Conservation (phyloP, 2,797 vertebrate genomes). For the Myripristis jacobus region DNA sequence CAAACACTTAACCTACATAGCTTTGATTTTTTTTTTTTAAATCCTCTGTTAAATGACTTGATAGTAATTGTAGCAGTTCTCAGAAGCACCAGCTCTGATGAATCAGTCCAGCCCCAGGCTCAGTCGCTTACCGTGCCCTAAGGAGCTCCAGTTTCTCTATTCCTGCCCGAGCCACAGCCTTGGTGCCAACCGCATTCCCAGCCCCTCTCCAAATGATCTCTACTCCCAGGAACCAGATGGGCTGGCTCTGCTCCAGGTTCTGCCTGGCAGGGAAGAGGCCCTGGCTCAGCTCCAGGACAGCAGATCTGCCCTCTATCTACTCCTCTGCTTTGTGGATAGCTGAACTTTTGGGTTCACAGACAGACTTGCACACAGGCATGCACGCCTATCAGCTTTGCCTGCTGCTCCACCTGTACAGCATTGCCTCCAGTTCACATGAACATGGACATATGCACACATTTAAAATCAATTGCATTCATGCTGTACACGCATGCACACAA, state of each 20-base stretch:
- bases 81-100: background rate
- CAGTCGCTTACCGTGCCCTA: background rate
- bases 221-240: conserved; percentile 42
- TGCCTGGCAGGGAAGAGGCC: conserved; percentile 40
- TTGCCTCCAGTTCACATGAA: background rate
- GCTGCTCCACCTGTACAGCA: background rate
- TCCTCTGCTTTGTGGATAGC: conserved; percentile 6
- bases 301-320: conserved; percentile 33
- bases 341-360: conserved; percentile 4
- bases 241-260: conserved; percentile 50
- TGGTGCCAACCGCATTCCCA: conserved; percentile 4
- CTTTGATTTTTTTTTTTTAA: too few species aligned
- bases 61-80: background rate
- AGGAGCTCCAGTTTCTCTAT: background rate
- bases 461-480: background rate
- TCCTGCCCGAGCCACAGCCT: background rate
- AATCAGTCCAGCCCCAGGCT: background rate
- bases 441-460: conserved; percentile 8
- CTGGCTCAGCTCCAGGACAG: conserved; percentile 55
- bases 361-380: background rate
- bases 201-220: conserved; percentile 9
- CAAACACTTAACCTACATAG: too few species aligned
- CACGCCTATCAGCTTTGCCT: conserved; percentile 5
- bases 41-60: too few species aligned
- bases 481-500: background rate